phyloP scores from a whole-genome alignment of 2,797 vertebrate genomes.

The Phylloscopus collybita region DNA sequence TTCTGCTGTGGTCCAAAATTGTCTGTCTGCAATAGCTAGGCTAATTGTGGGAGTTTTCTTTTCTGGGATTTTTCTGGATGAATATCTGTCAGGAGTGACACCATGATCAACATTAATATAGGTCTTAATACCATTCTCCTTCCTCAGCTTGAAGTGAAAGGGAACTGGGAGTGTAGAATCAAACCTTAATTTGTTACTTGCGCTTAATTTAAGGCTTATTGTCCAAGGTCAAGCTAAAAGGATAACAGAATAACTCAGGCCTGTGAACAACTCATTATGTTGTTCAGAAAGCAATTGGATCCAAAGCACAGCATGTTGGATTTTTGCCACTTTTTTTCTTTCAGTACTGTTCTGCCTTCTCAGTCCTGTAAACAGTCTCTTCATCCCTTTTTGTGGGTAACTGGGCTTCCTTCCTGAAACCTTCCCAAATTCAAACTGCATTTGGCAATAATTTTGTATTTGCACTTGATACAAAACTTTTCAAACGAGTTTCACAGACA shows the following conservation, averaged over 20 bases:
- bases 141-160: not conserved
- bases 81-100: not conserved
- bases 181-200: conserved; percentile 16
- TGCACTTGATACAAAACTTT: conserved; percentile 47
- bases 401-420: conserved; percentile 53
- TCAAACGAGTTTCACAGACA: conserved; percentile 51
- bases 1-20: not conserved
- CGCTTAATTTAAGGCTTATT: not conserved
- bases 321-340: conserved; percentile 13
- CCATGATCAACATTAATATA: not conserved
- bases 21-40: not conserved
- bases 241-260: not conserved
- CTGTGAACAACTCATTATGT: not conserved
- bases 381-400: conserved; percentile 16
- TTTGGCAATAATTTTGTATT: conserved; percentile 58
- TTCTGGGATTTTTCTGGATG: not conserved
- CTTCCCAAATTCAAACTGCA: not conserved
- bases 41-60: not conserved
- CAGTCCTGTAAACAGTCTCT: not conserved
- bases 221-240: not conserved
- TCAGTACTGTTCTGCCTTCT: not conserved
- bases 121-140: not conserved
- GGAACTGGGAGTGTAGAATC: not conserved
- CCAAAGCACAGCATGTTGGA: not conserved
- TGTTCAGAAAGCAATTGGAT: conserved; percentile 35